Evolutionary conservation across 2,888 invertebrate species (phyloP).

Genomic region (Podotricha telesiphe): DNA sequence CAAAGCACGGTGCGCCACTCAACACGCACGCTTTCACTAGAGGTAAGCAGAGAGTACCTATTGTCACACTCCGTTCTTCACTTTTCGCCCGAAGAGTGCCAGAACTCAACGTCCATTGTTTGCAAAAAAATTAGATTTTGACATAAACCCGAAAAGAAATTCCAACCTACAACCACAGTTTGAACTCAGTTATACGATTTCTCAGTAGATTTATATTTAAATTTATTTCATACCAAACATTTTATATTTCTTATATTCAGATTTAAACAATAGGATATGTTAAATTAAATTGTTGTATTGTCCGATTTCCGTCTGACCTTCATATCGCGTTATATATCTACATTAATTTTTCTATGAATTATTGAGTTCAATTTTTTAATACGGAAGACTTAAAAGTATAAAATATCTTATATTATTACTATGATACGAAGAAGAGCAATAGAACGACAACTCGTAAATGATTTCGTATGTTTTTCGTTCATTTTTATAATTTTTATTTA

Average conservation of each 20-base stretch:
- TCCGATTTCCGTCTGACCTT: conserved; percentile 39
- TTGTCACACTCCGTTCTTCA: too few relatives aligned
- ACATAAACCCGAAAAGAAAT: neutral
- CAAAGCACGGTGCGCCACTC: too few relatives aligned
- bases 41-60: too few relatives aligned
- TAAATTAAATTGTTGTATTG: conserved; percentile 28
- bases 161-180: neutral
- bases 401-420: too few relatives aligned
- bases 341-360: conserved; percentile 37
- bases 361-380: conserved; percentile 30
- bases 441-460: too few relatives aligned
- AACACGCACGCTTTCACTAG: too few relatives aligned
- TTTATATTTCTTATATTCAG: conserved; percentile 14
- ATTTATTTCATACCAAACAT: conserved; percentile 3
- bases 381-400: conserved; percentile 28
- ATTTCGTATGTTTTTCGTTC: too few relatives aligned
- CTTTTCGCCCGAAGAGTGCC: too few relatives aligned
- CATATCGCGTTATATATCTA: conserved; percentile 28
- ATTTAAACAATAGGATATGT: conserved; percentile 29
- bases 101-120: too few relatives aligned
- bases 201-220: neutral
- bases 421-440: neutral
- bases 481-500: too few relatives aligned
- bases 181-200: too few relatives aligned
- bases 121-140: too few relatives aligned